Percentiles rank a stretch among this genome's conserved stretches.
Evolutionary conservation across 1,140 invertebrate species (phyloP).

Genomic region (Paramacrobiotus metropolitanus): DNA sequence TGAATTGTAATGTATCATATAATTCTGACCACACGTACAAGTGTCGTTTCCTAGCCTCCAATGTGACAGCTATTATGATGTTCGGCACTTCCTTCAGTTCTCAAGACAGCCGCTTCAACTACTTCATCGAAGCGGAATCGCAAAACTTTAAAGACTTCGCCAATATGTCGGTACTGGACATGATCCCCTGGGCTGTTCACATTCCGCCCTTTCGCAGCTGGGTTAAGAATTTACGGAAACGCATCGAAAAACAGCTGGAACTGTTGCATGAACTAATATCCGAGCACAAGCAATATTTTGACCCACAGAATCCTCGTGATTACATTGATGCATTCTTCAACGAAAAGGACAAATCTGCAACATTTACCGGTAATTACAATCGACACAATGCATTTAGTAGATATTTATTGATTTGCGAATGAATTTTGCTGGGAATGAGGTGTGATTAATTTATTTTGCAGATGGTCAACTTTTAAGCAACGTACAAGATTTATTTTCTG

Average conservation of each 20-base stretch:
- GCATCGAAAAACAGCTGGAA: neutral
- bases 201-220: neutral
- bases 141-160: neutral
- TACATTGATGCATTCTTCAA: slow-evolving; percentile 62
- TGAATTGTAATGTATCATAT: too few species aligned
- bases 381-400: too few species aligned
- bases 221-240: neutral
- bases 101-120: neutral
- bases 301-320: slow-evolving; percentile 38
- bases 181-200: neutral
- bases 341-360: slow-evolving; percentile 13
- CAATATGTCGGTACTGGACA: neutral
- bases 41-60: neutral
- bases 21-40: too few species aligned
- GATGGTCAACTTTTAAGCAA: neutral
- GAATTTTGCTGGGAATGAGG: too few species aligned
- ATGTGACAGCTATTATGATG: neutral
- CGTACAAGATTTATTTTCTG: neutral
- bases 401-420: too few species aligned
- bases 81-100: neutral
- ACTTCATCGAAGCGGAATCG: neutral
- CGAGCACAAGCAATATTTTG: slow-evolving; percentile 41
- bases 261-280: slow-evolving; percentile 33
- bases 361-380: neutral
- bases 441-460: neutral